Evolutionary conservation across 1,140 invertebrate genomes (phyloP).

Genomic region (Pseudomyrmex cubaensis): DNA sequence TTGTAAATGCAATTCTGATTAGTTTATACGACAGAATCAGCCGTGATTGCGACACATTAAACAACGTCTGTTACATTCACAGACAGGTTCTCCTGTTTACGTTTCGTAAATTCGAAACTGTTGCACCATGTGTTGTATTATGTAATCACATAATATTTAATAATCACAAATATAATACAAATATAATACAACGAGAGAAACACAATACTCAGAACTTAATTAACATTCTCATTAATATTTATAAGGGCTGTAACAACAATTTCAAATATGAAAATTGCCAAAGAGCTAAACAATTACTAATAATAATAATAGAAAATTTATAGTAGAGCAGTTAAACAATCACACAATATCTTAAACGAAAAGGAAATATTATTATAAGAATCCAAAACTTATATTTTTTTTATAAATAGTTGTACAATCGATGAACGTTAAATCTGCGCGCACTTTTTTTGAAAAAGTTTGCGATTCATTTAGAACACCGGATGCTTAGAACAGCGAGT

Average conservation of each 20-base stretch:
- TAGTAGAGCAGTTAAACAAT: neutral
- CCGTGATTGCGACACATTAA: neutral
- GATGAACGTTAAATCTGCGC: neutral
- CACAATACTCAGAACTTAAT: no score
- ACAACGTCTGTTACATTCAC: neutral
- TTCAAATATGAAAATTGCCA: no score
- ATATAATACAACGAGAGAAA: neutral
- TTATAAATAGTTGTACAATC: neutral
- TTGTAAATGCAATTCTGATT: conserved; percentile 4
- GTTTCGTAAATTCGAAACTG: neutral
- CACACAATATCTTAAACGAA: neutral
- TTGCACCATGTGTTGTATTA: neutral
- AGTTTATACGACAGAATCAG: neutral
- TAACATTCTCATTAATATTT: no score
- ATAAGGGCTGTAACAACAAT: no score
- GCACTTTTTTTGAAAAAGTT: conserved; percentile 5
- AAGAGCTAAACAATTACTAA: no score
- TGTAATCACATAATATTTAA: neutral
- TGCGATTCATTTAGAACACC: conserved; percentile 37
- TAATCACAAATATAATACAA: neutral
- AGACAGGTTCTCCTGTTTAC: neutral
- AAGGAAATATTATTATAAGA: neutral
- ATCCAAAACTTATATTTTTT: neutral
- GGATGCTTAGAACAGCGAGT: conserved; percentile 43
- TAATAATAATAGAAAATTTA: neutral